These are phyloP conservation scores for Pachycephala philippinensis DNA, from an alignment of 2,113 vertebrate genomes.

Conservation along the genomic window DNA sequence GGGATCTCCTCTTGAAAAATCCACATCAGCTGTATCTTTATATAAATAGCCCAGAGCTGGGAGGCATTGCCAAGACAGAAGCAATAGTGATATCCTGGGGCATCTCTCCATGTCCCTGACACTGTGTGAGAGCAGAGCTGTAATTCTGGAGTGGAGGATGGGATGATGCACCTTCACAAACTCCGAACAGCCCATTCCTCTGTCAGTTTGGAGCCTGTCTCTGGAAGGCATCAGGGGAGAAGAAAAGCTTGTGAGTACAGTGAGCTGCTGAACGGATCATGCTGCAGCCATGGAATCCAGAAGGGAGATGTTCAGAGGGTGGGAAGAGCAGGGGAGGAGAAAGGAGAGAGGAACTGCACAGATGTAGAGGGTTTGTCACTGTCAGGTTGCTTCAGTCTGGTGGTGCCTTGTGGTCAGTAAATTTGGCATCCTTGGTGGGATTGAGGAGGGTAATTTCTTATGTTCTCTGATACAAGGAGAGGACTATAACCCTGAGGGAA, in stretches of 20 bases:
- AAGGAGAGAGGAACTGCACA: neutral
- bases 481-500: neutral
- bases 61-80: neutral
- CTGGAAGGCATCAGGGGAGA: neutral
- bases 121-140: neutral
- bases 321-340: neutral
- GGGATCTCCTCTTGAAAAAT: neutral
- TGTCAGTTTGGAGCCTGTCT: neutral
- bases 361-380: neutral
- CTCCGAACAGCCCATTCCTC: neutral
- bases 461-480: neutral
- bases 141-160: neutral
- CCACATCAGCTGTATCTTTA: neutral
- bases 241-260: neutral
- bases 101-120: neutral
- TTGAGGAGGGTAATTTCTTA: neutral
- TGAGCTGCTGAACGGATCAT: neutral
- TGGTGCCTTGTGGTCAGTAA: neutral
- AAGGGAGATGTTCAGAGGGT: neutral
- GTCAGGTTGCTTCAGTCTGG: neutral
- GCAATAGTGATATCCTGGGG: neutral
- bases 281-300: neutral
- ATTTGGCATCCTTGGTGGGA: neutral
- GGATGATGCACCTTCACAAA: neutral
- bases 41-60: neutral